Evolutionary conservation across 2,797 vertebrate genomes (phyloP), one percentile per base, ranked within the genome.

Genomic region (Telmatherina bonti): DNA sequence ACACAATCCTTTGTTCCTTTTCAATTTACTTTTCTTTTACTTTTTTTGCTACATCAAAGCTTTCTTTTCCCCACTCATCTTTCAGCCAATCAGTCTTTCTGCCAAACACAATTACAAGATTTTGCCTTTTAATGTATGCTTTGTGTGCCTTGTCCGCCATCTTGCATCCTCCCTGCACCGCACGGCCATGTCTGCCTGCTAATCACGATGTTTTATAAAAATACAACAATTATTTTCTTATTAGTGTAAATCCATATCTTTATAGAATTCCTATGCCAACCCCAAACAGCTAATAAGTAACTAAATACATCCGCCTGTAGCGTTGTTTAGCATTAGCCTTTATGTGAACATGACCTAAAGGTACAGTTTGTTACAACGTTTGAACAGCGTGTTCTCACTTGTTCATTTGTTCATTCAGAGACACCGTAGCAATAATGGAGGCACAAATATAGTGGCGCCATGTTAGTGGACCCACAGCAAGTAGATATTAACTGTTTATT

Each of bases 11-110:
- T 67, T 68, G 45, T 76, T 84, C 52, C 70, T 75, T 80, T 89
- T 84, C 76, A 81, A 80, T 88, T 87, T 71, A 49, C 66, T 81
- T 64, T 31, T 62, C 61, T 86, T 75, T 66, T n/a, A n/a, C n/a
- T 30, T 22, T 68, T 52, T 47, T 16, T 57, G 59, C 6, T 56
- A 67, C 76, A 82, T 55, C 36, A 76, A 81, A 76, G 7, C 22
- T 65, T 62, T 64, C 59, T 62, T 52, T 70, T 53, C 26, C 61
- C 69, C n/a, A 65, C 49, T 22, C 70, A 13, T 31, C 30, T 31
- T 31, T 31, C 30, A 83, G 75, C 60, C 75, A 12, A 24, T 58
- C 60, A 35, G 3, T 29, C 35, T 65, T 45, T 54, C 58, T 45
- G 35, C 20, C 30, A n/a, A n/a, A n/a, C n/a, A 11, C 31, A 52